A percentile compares a stretch with the other conserved stretches of the same genome.
Conservation (phyloP, 2,888 invertebrate genomes). For the Tupiocoris notatus region DNA sequence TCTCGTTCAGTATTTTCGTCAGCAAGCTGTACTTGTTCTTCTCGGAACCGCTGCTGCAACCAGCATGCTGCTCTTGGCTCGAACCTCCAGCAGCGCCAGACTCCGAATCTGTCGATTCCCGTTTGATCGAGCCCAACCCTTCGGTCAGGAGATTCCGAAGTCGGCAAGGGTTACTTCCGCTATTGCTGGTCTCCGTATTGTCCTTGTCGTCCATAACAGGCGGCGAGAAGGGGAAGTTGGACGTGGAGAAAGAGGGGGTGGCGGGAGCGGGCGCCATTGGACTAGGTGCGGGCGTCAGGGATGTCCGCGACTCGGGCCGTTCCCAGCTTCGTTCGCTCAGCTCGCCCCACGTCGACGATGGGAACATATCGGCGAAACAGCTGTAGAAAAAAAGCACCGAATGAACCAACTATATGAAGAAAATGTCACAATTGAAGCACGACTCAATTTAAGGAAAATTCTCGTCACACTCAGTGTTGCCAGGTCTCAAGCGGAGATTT, state of each 20-base stretch:
- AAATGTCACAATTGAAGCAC: background rate
- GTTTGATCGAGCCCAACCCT: conserved; percentile 48
- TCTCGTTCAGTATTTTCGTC: conserved; percentile 64
- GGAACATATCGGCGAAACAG: conserved; percentile 59
- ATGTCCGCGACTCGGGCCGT: conserved; percentile 65
- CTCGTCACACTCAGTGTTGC: too few species aligned
- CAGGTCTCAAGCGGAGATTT: too few species aligned
- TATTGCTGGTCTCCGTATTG: conserved; percentile 2
- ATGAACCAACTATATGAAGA: background rate
- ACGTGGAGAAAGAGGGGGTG: conserved; percentile 51
- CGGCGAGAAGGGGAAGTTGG: conserved; percentile 57
- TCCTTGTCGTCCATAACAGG: conserved; percentile 56
- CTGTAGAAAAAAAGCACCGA: background rate
- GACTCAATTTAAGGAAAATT: background rate
- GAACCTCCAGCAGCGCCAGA: conserved; percentile 43
- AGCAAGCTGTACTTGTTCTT: conserved; percentile 59
- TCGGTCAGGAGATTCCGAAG: conserved; percentile 61
- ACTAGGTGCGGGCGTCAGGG: conserved; percentile 56
- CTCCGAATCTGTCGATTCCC: conserved; percentile 49
- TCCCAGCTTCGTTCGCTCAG: conserved; percentile 51
- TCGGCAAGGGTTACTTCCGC: conserved; percentile 56
- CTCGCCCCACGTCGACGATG: conserved; percentile 51
- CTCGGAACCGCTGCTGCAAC: background rate
- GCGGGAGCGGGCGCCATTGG: conserved; percentile 55
- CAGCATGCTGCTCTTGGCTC: background rate